Evolutionary conservation across 2,797 vertebrate genomes (phyloP).

Genomic region (Otus scops): DNA sequence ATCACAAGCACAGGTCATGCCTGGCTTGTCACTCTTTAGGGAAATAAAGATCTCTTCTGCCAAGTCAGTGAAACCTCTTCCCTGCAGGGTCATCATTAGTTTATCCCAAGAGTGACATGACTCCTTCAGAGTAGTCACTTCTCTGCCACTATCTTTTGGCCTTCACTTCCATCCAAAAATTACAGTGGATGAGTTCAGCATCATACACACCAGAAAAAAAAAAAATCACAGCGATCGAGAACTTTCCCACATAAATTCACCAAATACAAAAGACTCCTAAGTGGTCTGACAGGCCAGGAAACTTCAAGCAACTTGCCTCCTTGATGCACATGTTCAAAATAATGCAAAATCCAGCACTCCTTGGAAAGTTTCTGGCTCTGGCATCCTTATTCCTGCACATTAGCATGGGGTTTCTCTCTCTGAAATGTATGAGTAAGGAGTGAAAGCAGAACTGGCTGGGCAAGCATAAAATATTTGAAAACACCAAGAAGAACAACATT

Average conservation of each 20-base stretch:
- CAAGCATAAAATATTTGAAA: slow-evolving; percentile 49
- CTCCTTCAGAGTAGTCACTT: neutral
- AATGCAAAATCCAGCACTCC: slow-evolving; percentile 18
- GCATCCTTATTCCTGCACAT: slow-evolving; percentile 1
- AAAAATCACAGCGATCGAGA: neutral
- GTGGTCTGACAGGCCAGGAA: neutral
- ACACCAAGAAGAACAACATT: neutral
- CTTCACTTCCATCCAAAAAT: neutral
- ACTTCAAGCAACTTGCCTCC: neutral
- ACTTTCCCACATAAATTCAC: slow-evolving; percentile 11
- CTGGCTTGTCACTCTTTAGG: neutral
- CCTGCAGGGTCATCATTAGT: neutral
- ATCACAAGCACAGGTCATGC: slow-evolving; percentile 22
- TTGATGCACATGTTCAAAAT: neutral
- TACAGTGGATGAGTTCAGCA: neutral
- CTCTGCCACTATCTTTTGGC: neutral
- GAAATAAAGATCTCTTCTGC: slow-evolving; percentile 44
- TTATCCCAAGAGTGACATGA: neutral
- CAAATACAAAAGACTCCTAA: neutral
- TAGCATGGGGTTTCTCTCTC: slow-evolving; percentile 22
- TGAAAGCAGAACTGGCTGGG: slow-evolving; percentile 43
- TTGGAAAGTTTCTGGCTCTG: neutral
- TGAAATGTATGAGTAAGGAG: slow-evolving; percentile 28
- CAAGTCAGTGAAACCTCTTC: slow-evolving; percentile 18
- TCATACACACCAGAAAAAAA: neutral